Evolutionary conservation across 2,888 invertebrate species (phyloP), one percentile per base, ranked within the genome.

Genomic region (Drosophila tanythrix): DNA sequence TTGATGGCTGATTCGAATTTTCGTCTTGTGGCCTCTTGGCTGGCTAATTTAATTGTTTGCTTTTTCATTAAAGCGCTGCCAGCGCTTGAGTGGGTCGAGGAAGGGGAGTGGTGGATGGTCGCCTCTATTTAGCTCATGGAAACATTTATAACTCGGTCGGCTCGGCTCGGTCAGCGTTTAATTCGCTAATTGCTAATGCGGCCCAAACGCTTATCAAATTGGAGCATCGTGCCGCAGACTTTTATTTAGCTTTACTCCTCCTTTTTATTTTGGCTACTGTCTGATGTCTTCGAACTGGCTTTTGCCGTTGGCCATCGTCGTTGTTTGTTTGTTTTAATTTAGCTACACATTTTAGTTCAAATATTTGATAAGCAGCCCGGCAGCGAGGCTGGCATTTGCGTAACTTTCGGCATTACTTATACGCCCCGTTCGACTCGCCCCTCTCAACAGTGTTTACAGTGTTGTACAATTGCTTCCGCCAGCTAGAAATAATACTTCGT

Each of bases 31-130:
- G 85, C 85, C 72, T 81, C 72, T 85, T 86, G 85, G 21, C 46
- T 56, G 56, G 89, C 90, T 90, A 89, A 90, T 88, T 90, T 87
- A 87, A 89, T 90, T 90, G 87, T 86, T 89, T 87, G 90, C 70
- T 68, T 83, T 81, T 79, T 88, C 88, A 89, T 84, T 89, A 88
- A 79, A 68, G 58, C 85, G 40, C 73, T 61, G 78, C 63, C 72
- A 67, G 71, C 71, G 70, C 33, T 74, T 64, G 55, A 27, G 46
- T 53, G 5, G 21, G 5, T 8, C 10, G 33, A 33, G 33, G 33
- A 33, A 33, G 10, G 29, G n/a, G 31, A 13, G 31, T 6, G 18
- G 18, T 27, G 27, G 33, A 51, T 53, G 65, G 50, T 65, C 69
- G 57, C 68, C 62, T 60, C 75, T 55, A 88, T 89, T 81, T 83